A percentile compares a stretch with the other conserved stretches of the same genome.
Conservation (phyloP, 2,888 invertebrate genomes). For the Stegana nigrithorax region DNA sequence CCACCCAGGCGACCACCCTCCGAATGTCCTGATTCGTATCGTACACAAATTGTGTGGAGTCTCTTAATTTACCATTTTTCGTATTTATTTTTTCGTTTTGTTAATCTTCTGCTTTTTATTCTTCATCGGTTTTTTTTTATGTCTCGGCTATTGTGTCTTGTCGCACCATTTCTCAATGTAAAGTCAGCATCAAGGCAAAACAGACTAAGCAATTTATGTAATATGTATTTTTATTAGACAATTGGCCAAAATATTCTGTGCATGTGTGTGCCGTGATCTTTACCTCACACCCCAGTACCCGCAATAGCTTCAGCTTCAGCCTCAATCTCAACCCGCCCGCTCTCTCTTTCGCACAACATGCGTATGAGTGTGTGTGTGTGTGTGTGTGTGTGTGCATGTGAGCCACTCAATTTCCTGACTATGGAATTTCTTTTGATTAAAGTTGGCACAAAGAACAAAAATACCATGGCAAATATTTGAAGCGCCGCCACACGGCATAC, state of each 20-base stretch:
- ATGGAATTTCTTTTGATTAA: constrained; percentile 11
- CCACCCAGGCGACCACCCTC: too few relatives aligned
- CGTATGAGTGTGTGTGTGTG: neutral
- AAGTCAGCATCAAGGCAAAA: neutral
- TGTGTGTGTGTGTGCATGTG: neutral
- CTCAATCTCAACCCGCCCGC: neutral
- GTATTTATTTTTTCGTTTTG: too few relatives aligned
- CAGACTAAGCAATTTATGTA: constrained; percentile 13
- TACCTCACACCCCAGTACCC: too few relatives aligned
- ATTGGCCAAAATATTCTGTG: constrained; percentile 3
- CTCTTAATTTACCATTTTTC: too few relatives aligned
- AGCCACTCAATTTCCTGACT: neutral
- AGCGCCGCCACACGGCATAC: neutral
- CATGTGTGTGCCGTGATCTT: too few relatives aligned
- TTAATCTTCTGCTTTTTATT: too few relatives aligned
- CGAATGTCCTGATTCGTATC: too few relatives aligned
- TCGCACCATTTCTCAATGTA: too few relatives aligned
- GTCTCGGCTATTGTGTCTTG: too few relatives aligned
- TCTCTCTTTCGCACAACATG: neutral
- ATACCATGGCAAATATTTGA: neutral
- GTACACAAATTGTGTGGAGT: too few relatives aligned
- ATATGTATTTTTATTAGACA: constrained; percentile 6
- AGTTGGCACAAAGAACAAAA: neutral
- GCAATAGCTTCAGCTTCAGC: too few relatives aligned
- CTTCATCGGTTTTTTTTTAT: too few relatives aligned